These are phyloP conservation scores for Caenorhabditis tropicalis DNA, from an alignment of 1,140 invertebrate species.

Conservation along the genomic window DNA sequence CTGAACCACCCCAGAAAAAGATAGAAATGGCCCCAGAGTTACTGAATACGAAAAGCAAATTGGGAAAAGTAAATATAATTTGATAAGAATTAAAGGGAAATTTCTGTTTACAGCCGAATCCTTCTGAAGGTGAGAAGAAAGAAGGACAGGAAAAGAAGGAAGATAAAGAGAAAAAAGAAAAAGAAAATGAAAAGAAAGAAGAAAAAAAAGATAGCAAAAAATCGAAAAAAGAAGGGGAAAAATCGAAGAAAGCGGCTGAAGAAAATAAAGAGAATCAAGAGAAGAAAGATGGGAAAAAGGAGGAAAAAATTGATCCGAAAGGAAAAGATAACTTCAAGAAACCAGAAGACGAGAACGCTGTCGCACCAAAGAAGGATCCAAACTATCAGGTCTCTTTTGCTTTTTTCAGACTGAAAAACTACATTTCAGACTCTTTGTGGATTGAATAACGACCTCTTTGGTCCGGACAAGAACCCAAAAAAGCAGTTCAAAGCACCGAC, in stretches of 20 bases:
- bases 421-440: conserved; percentile 2
- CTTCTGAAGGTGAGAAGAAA: not conserved
- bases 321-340: conserved; percentile 11
- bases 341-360: conserved; percentile 18
- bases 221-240: not conserved
- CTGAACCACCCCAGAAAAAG: conserved; percentile 7
- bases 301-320: conserved; percentile 1
- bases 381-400: not conserved
- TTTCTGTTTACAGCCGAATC: no score
- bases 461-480: conserved; percentile 4
- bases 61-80: not conserved
- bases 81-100: no score
- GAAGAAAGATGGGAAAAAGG: not conserved
- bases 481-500: conserved; percentile 55
- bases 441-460: not conserved
- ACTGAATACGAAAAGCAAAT: not conserved
- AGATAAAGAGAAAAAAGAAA: not conserved
- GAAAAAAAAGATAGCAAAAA: not conserved
- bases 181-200: not conserved
- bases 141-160: not conserved
- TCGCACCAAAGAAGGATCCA: not conserved
- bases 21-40: not conserved
- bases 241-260: not conserved
- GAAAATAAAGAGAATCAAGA: not conserved
- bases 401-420: not conserved